A percentile compares a stretch with the other conserved stretches of the same genome.
phyloP scores from a whole-genome alignment of 2,797 vertebrate species.

The Kryptolebias ocellatus region DNA sequence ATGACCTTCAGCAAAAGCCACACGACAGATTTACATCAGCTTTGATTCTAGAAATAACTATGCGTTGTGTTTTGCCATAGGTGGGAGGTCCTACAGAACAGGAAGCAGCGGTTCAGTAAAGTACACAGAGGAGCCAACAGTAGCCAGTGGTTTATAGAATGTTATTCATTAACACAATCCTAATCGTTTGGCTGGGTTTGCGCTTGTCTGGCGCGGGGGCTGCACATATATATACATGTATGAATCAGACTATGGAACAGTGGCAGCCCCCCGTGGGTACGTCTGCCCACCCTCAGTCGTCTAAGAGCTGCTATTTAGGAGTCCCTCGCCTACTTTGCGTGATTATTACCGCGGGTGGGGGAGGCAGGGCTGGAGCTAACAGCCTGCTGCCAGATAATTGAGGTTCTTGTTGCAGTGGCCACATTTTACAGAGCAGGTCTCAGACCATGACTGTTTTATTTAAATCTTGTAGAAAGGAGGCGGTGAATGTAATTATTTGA shows the following conservation, averaged over 20 bases:
- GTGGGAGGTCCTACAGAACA: constrained; percentile 12
- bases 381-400: constrained; percentile 57
- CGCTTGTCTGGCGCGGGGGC: constrained; percentile 19
- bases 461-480: constrained; percentile 21
- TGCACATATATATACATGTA: constrained; percentile 19
- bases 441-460: constrained; percentile 30
- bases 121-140: constrained; percentile 22
- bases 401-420: constrained; percentile 63
- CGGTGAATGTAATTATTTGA: constrained; percentile 69
- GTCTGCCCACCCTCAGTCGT: constrained; percentile 58
- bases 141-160: constrained; percentile 57
- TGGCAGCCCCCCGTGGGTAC: constrained; percentile 39
- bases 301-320: constrained; percentile 71
- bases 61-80: constrained; percentile 3
- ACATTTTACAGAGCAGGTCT: constrained; percentile 53
- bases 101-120: constrained; percentile 33
- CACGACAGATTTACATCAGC: constrained; percentile 23
- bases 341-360: constrained; percentile 58
- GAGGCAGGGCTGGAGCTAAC: constrained; percentile 39
- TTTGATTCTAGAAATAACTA: not conserved
- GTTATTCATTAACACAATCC: constrained; percentile 61
- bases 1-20: not conserved
- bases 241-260: constrained; percentile 56
- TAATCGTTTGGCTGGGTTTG: constrained; percentile 50
- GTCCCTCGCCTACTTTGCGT: constrained; percentile 56